Evolutionary conservation across 2,888 invertebrate species (phyloP).

Genomic region (Spisula solida): DNA sequence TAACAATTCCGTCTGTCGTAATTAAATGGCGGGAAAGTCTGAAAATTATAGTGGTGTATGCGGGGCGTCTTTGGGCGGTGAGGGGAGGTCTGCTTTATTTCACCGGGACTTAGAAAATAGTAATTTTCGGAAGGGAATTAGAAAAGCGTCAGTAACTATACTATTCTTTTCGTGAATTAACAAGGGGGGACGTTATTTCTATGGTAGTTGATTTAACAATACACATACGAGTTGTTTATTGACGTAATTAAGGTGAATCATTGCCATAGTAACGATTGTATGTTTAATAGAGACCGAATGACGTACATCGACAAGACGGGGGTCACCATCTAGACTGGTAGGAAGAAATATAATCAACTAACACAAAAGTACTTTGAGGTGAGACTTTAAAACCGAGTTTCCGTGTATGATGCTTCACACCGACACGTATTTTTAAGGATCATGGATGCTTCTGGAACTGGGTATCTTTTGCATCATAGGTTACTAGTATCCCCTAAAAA

Average conservation of each 20-base stretch:
- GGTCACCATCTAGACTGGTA: too few relatives aligned
- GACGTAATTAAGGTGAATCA: neutral
- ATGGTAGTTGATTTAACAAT: slow-evolving; percentile 11
- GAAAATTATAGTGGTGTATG: slow-evolving; percentile 48
- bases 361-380: too few relatives aligned
- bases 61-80: slow-evolving; percentile 51
- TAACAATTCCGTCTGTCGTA: slow-evolving; percentile 42
- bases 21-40: slow-evolving; percentile 56
- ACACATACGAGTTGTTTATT: neutral
- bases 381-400: too few relatives aligned
- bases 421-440: too few relatives aligned
- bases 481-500: too few relatives aligned
- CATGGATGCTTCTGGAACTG: too few relatives aligned
- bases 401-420: too few relatives aligned
- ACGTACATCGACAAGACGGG: too few relatives aligned
- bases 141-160: slow-evolving; percentile 20
- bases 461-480: too few relatives aligned
- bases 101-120: slow-evolving; percentile 37
- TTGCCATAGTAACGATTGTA: too few relatives aligned
- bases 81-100: slow-evolving; percentile 38
- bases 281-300: too few relatives aligned
- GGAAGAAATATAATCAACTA: too few relatives aligned
- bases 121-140: slow-evolving; percentile 37
- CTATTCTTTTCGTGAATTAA: neutral
- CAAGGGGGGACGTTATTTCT: neutral